Percentiles rank a stretch among this genome's conserved stretches.
phyloP scores from a whole-genome alignment of 2,888 invertebrate genomes.

The Drosophila putrida region DNA sequence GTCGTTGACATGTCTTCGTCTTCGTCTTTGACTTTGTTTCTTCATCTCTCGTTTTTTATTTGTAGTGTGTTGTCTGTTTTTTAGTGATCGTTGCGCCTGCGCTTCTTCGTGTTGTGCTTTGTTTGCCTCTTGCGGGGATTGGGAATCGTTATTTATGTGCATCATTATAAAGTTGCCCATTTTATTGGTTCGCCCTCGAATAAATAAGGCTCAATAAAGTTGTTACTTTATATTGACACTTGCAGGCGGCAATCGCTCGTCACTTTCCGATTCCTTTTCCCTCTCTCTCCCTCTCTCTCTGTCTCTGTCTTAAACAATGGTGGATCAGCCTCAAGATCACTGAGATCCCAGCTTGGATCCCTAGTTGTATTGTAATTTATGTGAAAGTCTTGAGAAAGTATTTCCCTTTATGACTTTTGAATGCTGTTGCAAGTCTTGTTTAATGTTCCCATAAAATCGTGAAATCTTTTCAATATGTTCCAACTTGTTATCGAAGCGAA shows the following conservation, averaged over 20 bases:
- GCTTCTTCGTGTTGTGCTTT: slow-evolving; percentile 27
- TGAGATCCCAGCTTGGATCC: slow-evolving; percentile 34
- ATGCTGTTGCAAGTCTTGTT: slow-evolving; percentile 53
- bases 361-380: slow-evolving; percentile 61
- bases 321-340: slow-evolving; percentile 3
- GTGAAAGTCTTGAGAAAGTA: slow-evolving; percentile 72
- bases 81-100: slow-evolving; percentile 33
- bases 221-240: slow-evolving; percentile 85
- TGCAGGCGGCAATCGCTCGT: slow-evolving; percentile 82
- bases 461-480: slow-evolving; percentile 65
- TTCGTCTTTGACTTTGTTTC: slow-evolving; percentile 27
- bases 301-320: slow-evolving; percentile 19
- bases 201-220: slow-evolving; percentile 85
- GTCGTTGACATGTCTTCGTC: slow-evolving; percentile 59
- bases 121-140: slow-evolving; percentile 12
- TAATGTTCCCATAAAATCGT: slow-evolving; percentile 59
- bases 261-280: slow-evolving; percentile 45
- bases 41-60: slow-evolving; percentile 3
- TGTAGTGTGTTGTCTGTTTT: slow-evolving; percentile 12
- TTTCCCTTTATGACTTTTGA: slow-evolving; percentile 48
- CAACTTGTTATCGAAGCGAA: slow-evolving; percentile 38
- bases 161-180: slow-evolving; percentile 84
- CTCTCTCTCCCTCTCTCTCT: background rate
- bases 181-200: slow-evolving; percentile 84
- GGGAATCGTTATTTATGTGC: slow-evolving; percentile 80